Base-by-base conservation (phyloP, 2,888 invertebrate species). In the Scrobipalpa costella region DNA sequence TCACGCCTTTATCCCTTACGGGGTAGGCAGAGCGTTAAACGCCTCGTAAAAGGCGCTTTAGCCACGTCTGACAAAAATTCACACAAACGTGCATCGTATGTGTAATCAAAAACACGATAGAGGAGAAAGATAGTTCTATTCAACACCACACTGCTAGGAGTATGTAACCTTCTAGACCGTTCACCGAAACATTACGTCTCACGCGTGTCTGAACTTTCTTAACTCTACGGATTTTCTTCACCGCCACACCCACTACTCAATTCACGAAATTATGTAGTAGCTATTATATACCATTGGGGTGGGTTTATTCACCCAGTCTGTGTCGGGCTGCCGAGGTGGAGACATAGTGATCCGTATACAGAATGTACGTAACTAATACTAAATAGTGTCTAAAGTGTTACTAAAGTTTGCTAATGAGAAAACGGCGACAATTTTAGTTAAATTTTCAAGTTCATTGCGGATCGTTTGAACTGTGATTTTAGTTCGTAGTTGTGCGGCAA, bases 231-330 rank as follows among this genome's bases (percentile, higher is more conserved):
- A n/a, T 49, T 59, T 60, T 40, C 44, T 55, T 60, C 64, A 38
- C 36, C 58, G 17, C 55, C 55, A 52, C 55, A 55, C 55, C 52
- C 52, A 52, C 52, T 27, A n/a, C 34, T 27, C 55, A 15, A 27
- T 13, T 7, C 55, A 55, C 34, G 55, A 55, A 27, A 33, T 55
- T 27, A 52, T 52, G 50, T 52, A 21, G 21, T 11, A 60, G 33
- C 63, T 66, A 66, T 70, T 69, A 67, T 68, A 64, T 55, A 69
- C 67, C 60, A 66, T 11, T 36, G 64, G 67, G 68, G 65, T 67
- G 61, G 44, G 62, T 57, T 57, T 52, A 8, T 34, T 40, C 61
- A 62, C 65, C 65, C 65, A 70, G 68, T 70, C 50, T 38, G 61
- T 55, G 62, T 60, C 58, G 58, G 65, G 40, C 34, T 60, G 34